phyloP scores from a whole-genome alignment of 2,888 invertebrate species.

The Bruchidius siliquastri region DNA sequence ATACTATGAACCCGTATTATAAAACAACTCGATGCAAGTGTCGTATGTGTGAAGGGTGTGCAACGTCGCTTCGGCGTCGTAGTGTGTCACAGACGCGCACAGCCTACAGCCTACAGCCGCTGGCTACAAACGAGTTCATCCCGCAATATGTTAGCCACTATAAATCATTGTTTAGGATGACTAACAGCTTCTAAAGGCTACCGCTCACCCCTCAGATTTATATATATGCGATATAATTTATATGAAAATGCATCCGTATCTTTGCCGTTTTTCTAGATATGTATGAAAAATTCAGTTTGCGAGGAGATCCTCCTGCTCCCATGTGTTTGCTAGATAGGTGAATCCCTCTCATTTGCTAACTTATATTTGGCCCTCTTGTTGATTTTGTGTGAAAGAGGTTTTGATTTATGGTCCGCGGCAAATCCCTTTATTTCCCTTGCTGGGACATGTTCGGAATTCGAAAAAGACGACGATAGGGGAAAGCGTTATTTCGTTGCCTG shows the following conservation, averaged over 20 bases:
- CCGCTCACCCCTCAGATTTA: slow-evolving; percentile 38
- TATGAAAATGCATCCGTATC: slow-evolving; percentile 52
- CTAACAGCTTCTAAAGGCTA: slow-evolving; percentile 49
- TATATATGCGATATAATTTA: slow-evolving; percentile 54
- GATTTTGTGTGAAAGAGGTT: slow-evolving; percentile 36
- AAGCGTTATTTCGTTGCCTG: background rate
- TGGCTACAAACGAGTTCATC: slow-evolving; percentile 29
- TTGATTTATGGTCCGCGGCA: slow-evolving; percentile 23
- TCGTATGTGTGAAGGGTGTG: no score
- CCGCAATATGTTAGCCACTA: slow-evolving; percentile 52
- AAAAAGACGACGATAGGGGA: background rate
- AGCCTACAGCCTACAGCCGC: slow-evolving; percentile 22
- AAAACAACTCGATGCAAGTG: no score
- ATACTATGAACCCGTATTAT: no score
- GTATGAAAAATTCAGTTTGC: slow-evolving; percentile 45
- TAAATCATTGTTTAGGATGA: slow-evolving; percentile 53
- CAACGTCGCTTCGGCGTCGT: background rate
- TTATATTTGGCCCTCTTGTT: slow-evolving; percentile 40
- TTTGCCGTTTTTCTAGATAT: slow-evolving; percentile 48
- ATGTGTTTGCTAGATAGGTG: slow-evolving; percentile 40
- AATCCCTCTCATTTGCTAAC: slow-evolving; percentile 41
- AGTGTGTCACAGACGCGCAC: background rate
- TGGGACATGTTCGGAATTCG: background rate
- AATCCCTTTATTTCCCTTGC: background rate
- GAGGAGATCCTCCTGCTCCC: slow-evolving; percentile 32